Percentiles rank a stretch among this genome's conserved stretches.
phyloP scores from a whole-genome alignment of 2,797 vertebrate genomes.

The Neostethus bicornis region DNA sequence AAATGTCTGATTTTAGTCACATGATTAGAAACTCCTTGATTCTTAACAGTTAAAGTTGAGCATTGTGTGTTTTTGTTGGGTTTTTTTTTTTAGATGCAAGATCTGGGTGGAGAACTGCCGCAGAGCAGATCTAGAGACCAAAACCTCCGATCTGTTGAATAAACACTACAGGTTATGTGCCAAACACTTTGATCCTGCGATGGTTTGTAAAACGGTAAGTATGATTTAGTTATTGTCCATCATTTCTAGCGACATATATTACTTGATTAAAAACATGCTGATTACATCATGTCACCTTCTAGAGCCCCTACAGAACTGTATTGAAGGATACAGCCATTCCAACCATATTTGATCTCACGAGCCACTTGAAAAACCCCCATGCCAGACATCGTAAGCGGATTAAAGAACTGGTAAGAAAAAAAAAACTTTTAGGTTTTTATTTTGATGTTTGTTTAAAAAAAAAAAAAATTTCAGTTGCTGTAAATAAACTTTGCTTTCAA shows the following conservation, averaged over 20 bases:
- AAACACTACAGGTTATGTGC: slow-evolving; percentile 97
- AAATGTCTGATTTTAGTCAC: neutral
- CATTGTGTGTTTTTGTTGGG: neutral
- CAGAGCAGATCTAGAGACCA: slow-evolving; percentile 93
- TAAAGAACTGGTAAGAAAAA: slow-evolving; percentile 90
- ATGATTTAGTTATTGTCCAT: neutral
- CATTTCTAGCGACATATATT: neutral
- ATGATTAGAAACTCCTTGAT: neutral
- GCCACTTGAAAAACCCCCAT: slow-evolving; percentile 92
- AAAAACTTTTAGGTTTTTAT: neutral
- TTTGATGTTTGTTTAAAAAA: neutral
- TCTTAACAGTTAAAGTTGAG: neutral
- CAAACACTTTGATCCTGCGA: slow-evolving; percentile 96
- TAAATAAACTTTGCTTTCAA: neutral
- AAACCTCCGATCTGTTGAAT: slow-evolving; percentile 96
- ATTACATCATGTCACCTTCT: slow-evolving; percentile 34
- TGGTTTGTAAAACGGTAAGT: slow-evolving; percentile 98
- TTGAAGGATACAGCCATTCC: slow-evolving; percentile 96
- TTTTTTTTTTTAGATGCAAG: slow-evolving; percentile 84
- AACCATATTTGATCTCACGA: slow-evolving; percentile 98
- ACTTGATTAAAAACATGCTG: neutral
- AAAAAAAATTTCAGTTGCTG: neutral
- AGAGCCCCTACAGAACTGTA: slow-evolving; percentile 97
- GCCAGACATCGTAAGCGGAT: slow-evolving; percentile 95
- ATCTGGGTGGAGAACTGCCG: slow-evolving; percentile 99